Conservation (phyloP, 2,888 invertebrate species). For the Capitulum mitella region DNA sequence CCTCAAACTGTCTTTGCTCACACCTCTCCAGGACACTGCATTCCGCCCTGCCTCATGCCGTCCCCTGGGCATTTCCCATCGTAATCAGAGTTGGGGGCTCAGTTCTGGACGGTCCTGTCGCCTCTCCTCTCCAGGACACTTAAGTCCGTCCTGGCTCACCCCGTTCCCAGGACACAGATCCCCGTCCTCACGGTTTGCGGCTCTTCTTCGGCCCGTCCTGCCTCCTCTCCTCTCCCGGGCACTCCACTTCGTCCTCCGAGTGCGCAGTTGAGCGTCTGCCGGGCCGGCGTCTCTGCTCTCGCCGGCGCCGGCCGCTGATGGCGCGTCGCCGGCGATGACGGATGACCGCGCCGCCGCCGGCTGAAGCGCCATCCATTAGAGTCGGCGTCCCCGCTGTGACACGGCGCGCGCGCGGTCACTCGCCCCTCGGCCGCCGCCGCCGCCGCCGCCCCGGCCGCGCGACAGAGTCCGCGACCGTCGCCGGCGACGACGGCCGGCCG, state of each 20-base stretch:
- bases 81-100: too few species aligned
- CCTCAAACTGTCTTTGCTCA: too few species aligned
- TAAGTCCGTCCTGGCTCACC: not conserved
- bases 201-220: too few species aligned
- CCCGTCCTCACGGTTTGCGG: too few species aligned
- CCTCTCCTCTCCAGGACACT: too few species aligned
- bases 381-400: not conserved
- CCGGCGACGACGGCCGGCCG: not conserved
- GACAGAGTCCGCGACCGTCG: not conserved
- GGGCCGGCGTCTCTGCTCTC: too few species aligned
- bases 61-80: too few species aligned
- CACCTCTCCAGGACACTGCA: too few species aligned
- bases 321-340: not conserved
- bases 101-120: too few species aligned
- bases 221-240: not conserved
- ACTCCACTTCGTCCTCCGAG: not conserved
- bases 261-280: too few species aligned
- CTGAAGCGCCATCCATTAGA: conserved; percentile 18
- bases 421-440: not conserved
- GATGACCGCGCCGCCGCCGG: not conserved
- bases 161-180: not conserved
- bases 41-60: too few species aligned
- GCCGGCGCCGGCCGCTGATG: not conserved
- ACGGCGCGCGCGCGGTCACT: not conserved
- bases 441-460: too few species aligned